These are phyloP conservation scores for Psittacus erithacus DNA, from an alignment of 2,113 vertebrate genomes.

Conservation along the genomic window DNA sequence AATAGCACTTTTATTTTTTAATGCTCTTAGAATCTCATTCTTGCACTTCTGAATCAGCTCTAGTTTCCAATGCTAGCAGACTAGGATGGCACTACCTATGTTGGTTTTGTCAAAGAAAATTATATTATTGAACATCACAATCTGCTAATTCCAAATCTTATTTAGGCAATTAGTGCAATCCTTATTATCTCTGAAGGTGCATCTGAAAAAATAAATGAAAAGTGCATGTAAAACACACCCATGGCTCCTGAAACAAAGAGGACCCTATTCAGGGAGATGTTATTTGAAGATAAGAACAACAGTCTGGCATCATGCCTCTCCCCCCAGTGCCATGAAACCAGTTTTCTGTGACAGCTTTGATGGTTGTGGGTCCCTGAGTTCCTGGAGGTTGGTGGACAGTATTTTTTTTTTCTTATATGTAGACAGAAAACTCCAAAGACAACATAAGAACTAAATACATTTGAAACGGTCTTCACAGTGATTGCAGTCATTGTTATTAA, in stretches of 20 bases:
- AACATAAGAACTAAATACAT: neutral
- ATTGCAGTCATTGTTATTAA: neutral
- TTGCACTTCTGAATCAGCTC: neutral
- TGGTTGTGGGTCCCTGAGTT: neutral
- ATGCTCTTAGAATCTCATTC: conserved; percentile 15
- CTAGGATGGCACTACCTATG: neutral
- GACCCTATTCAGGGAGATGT: conserved; percentile 4
- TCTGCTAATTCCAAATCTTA: conserved; percentile 46
- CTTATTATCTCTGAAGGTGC: conserved; percentile 17
- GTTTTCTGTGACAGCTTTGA: conserved; percentile 21
- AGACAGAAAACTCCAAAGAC: neutral
- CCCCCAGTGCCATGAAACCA: neutral
- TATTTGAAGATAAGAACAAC: conserved; percentile 38
- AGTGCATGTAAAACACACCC: neutral
- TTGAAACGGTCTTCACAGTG: neutral
- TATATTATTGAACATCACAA: conserved; percentile 6
- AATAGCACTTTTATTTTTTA: conserved; percentile 55
- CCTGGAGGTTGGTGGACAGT: neutral
- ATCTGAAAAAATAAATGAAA: conserved; percentile 28
- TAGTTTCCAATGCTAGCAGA: neutral
- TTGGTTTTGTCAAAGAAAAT: conserved; percentile 29
- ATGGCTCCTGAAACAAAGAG: conserved; percentile 27
- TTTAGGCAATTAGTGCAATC: conserved; percentile 49
- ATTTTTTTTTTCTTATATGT: neutral
- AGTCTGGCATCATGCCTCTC: neutral